Conservation (phyloP, 2,888 invertebrate species). For the Eristalis arbustorum region DNA sequence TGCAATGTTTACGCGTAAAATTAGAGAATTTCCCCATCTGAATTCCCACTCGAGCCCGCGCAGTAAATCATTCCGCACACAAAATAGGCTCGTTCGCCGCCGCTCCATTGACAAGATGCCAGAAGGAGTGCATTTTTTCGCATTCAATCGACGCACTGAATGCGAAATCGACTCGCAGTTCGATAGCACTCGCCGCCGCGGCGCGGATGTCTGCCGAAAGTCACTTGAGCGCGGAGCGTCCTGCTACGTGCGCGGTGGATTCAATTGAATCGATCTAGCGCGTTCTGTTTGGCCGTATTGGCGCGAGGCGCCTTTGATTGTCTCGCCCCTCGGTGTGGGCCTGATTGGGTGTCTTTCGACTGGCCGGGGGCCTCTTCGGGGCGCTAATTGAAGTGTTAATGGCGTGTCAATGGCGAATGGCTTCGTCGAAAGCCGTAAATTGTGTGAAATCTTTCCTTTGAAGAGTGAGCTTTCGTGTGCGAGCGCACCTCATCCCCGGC, state of each 20-base stretch:
- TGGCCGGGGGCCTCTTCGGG: background rate
- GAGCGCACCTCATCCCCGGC: conserved; percentile 8
- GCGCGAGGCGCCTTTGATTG: background rate
- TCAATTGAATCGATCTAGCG: background rate
- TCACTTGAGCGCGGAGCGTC: background rate
- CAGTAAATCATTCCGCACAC: conserved; percentile 45
- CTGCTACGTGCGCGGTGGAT: background rate
- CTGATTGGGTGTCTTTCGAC: conserved; percentile 2
- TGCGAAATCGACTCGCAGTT: conserved; percentile 34
- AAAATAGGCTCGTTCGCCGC: conserved; percentile 1
- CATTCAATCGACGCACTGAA: conserved; percentile 30
- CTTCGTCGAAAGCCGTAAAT: conserved; percentile 24
- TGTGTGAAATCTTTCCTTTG: conserved; percentile 23
- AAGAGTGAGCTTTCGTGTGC: conserved; percentile 18
- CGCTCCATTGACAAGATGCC: conserved; percentile 52
- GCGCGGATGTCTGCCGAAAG: background rate
- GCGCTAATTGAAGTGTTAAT: conserved; percentile 50
- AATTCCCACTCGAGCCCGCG: conserved; percentile 19
- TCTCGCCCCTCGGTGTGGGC: background rate
- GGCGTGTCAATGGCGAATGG: conserved; percentile 36
- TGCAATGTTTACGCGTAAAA: background rate
- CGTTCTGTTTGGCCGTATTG: background rate
- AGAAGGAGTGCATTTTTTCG: conserved; percentile 20
- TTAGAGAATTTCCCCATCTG: background rate
- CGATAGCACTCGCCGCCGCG: conserved; percentile 19